Evolutionary conservation across 1,140 invertebrate genomes (phyloP).

Genomic region (Hyposmocoma kahamanoa): DNA sequence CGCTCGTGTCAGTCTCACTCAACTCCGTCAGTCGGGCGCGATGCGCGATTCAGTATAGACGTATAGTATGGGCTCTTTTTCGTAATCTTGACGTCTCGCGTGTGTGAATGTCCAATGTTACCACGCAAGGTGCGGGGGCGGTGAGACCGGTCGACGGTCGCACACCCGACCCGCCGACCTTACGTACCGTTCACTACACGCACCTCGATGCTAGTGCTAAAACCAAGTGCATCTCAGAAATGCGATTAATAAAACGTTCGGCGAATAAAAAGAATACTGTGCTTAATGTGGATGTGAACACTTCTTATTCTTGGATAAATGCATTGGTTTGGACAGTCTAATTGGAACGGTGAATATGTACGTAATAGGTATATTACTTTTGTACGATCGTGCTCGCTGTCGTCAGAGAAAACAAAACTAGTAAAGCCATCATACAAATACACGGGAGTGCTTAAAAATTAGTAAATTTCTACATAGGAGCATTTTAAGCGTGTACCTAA

Average conservation of each 20-base stretch:
- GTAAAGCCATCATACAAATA: too few species aligned
- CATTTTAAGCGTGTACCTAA: too few species aligned
- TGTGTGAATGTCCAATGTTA: slow-evolving; percentile 23
- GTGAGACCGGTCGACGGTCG: slow-evolving; percentile 55
- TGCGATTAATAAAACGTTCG: slow-evolving; percentile 34
- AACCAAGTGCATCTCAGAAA: slow-evolving; percentile 43
- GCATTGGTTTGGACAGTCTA: slow-evolving; percentile 27
- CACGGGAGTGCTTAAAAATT: too few species aligned
- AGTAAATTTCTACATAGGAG: too few species aligned
- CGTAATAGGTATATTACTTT: too few species aligned
- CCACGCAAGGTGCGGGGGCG: slow-evolving; percentile 50
- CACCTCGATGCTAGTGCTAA: slow-evolving; percentile 39
- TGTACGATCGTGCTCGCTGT: too few species aligned
- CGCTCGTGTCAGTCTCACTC: slow-evolving; percentile 14
- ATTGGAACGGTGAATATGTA: slow-evolving; percentile 36
- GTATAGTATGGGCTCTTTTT: slow-evolving; percentile 12
- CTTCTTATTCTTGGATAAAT: slow-evolving; percentile 28
- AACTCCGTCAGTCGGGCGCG: slow-evolving; percentile 28
- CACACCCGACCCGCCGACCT: slow-evolving; percentile 58
- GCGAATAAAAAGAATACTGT: slow-evolving; percentile 27
- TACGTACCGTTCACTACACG: slow-evolving; percentile 62
- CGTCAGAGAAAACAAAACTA: too few species aligned
- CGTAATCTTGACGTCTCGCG: neutral
- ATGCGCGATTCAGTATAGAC: slow-evolving; percentile 22
- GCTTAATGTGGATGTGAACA: slow-evolving; percentile 23